Evolutionary conservation across 1,140 invertebrate genomes (phyloP).

Genomic region (Drosophila guanche): DNA sequence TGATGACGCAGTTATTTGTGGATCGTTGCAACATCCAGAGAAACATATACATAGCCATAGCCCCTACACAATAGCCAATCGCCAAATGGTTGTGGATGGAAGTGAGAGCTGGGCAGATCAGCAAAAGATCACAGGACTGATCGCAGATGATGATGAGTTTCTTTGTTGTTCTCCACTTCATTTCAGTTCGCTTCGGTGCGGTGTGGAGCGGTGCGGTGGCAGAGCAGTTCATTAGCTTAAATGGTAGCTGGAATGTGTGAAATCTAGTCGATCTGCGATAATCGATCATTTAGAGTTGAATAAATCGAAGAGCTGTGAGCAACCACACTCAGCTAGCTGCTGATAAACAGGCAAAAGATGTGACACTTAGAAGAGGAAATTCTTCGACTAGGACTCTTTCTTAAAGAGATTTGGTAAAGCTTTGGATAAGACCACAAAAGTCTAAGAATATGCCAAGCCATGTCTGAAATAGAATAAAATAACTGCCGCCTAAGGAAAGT

Average conservation of each 20-base stretch:
- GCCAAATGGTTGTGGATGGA: slow-evolving; percentile 14
- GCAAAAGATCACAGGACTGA: slow-evolving; percentile 43
- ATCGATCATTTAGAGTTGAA: slow-evolving; percentile 67
- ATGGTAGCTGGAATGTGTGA: slow-evolving; percentile 72
- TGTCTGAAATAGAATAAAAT: too few species aligned
- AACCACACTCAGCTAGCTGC: too few species aligned
- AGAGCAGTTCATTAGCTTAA: slow-evolving; percentile 72
- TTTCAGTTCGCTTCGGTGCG: neutral
- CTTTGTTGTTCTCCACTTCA: slow-evolving; percentile 24
- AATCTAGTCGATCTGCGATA: slow-evolving; percentile 59
- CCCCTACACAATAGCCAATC: slow-evolving; percentile 59
- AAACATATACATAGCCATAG: slow-evolving; percentile 22
- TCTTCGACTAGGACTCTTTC: too few species aligned
- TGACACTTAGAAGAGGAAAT: too few species aligned
- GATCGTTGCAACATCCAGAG: slow-evolving; percentile 15
- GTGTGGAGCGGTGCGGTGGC: neutral
- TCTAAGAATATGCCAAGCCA: too few species aligned
- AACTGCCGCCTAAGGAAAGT: too few species aligned
- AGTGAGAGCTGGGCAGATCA: slow-evolving; percentile 36
- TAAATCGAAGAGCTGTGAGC: neutral
- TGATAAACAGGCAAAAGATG: too few species aligned
- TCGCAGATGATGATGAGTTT: slow-evolving; percentile 63
- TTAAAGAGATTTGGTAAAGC: too few species aligned
- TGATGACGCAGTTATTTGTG: slow-evolving; percentile 46
- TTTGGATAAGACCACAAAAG: too few species aligned